Evolutionary conservation across 2,888 invertebrate species (phyloP), one percentile per base, ranked within the genome.

Genomic region (Chaitophorus viminalis): DNA sequence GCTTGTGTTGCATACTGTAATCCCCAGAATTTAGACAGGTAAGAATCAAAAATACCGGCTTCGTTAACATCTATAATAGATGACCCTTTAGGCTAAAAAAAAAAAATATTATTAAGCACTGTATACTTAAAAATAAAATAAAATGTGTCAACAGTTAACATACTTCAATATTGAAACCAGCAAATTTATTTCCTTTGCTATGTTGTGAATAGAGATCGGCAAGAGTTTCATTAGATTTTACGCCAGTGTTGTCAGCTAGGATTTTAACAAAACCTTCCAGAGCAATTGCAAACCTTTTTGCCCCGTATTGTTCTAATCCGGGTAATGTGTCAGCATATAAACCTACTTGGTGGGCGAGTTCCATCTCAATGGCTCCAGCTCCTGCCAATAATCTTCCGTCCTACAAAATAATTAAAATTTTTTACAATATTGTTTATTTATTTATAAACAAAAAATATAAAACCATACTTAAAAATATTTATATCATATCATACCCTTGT

Each of bases 261-360:
- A 97, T 95, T 91, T 97, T 96, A 0, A 99, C 97, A 90, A 99
- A 95, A 29, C 81, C 89, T 92, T 99, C 98, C 25, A 99, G 92
- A 3, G 99, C 97, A 0, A 94, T 93, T 18, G 96, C 96, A 92
- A 98, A 99, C 92, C 98, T 98, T 90, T 98, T 94, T 25, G 99
- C 96, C 21, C 99, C 97, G 92, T 99, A 99, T 91, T 99, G 99
- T 91, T 99, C 98, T 89, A 99, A 92, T 0, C 99, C 99, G 0
- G 98, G 97, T 88, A 97, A 93, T 11, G 97, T 97, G 91, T 98
- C 97, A 0, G 98, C 99, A 91, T 95, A 98, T 85, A 95, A 94
- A 11, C 96, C 93, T 29, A 99, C 93, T 91, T 96, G 95, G 89
- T 95, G 94, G 0, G 99, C 97, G 88, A 99, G 92, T 92, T 98